A percentile compares a stretch with the other conserved stretches of the same genome.
Evolutionary conservation across 1,140 invertebrate genomes (phyloP).

Genomic region (Ooceraea biroi): DNA sequence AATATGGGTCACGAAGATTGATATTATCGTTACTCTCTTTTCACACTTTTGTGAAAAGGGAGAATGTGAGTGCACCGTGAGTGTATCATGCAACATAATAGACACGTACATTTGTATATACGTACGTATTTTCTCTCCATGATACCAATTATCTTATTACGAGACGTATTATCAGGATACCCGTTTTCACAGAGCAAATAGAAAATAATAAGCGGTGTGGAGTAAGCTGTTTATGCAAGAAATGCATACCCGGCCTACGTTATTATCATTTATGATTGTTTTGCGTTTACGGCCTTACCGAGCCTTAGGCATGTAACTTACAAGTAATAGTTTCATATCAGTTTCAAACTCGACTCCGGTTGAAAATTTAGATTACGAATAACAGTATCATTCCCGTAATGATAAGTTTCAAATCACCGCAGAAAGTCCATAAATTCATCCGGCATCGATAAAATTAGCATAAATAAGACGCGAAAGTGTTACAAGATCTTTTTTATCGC

Average conservation of each 20-base stretch:
- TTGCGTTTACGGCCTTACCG: neutral
- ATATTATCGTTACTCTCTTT: slow-evolving; percentile 22
- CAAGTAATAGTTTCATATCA: too few relatives aligned
- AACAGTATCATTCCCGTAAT: too few relatives aligned
- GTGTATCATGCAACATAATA: neutral
- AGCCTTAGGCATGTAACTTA: neutral
- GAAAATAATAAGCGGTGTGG: neutral
- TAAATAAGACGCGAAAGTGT: neutral
- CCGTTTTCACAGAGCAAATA: neutral
- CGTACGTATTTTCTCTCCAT: neutral
- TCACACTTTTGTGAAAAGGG: slow-evolving; percentile 33
- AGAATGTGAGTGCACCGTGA: slow-evolving; percentile 2
- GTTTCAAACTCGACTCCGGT: too few relatives aligned
- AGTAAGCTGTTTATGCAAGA: neutral
- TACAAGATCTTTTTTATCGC: neutral
- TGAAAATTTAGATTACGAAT: too few relatives aligned
- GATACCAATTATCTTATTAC: slow-evolving; percentile 36
- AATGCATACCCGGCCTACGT: neutral
- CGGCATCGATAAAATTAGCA: neutral
- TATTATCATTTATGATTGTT: neutral
- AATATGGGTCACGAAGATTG: neutral
- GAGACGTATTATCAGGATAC: slow-evolving; percentile 19
- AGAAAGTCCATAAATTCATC: too few relatives aligned
- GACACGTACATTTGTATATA: neutral
- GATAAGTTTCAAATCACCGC: too few relatives aligned